phyloP scores from a whole-genome alignment of 1,140 invertebrate species.

The Phymastichus coffea region DNA sequence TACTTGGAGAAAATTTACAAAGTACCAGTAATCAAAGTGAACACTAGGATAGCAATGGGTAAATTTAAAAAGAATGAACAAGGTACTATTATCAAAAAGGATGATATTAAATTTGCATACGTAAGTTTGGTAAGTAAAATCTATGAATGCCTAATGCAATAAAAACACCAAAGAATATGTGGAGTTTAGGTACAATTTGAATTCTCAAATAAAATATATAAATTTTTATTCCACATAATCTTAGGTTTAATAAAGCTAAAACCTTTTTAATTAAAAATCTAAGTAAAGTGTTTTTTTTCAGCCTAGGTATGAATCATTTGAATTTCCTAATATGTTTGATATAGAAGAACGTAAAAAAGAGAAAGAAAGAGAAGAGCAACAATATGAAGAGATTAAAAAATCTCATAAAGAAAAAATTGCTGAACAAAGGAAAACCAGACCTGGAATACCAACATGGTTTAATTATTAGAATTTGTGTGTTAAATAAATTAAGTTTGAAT shows the following conservation, averaged over 20 bases:
- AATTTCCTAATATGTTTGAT: constrained; percentile 61
- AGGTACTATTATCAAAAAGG: constrained; percentile 75
- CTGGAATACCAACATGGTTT: constrained; percentile 64
- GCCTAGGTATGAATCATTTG: constrained; percentile 59
- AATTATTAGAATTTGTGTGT: constrained; percentile 29
- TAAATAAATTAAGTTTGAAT: constrained; percentile 9
- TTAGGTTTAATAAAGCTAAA: constrained; percentile 4
- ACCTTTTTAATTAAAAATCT: constrained; percentile 13
- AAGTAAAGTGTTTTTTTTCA: constrained; percentile 46
- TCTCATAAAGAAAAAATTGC: constrained; percentile 53
- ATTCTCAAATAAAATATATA: too few relatives aligned
- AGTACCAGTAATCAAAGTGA: constrained; percentile 71
- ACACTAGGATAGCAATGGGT: constrained; percentile 71
- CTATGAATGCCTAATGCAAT: too few relatives aligned
- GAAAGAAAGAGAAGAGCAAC: constrained; percentile 56
- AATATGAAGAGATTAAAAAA: constrained; percentile 53
- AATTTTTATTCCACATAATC: too few relatives aligned
- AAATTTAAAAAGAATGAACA: constrained; percentile 55
- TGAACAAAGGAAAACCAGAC: constrained; percentile 52
- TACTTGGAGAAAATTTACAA: constrained; percentile 96
- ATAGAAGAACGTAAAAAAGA: constrained; percentile 40
- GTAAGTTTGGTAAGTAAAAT: constrained; percentile 72
- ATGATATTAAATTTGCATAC: constrained; percentile 81
- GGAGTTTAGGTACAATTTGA: too few relatives aligned
- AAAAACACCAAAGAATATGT: too few relatives aligned